Conservation (phyloP, 2,113 vertebrate genomes). For the Odontophorus gujanensis region DNA sequence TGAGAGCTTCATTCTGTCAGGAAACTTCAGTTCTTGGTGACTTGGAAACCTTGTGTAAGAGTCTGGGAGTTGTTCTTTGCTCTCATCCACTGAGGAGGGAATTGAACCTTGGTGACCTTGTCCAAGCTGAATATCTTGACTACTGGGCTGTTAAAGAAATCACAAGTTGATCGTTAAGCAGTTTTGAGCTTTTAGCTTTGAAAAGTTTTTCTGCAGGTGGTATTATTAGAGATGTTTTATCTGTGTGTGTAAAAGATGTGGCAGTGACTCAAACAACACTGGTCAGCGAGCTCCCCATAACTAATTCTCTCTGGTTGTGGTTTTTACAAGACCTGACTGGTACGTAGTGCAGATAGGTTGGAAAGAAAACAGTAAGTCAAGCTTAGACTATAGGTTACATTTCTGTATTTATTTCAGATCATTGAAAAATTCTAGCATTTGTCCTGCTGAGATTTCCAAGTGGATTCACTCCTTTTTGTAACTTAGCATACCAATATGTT, state of each 20-base stretch:
- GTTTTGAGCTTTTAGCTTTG: background rate
- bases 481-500: background rate
- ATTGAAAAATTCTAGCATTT: background rate
- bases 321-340: background rate
- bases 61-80: background rate
- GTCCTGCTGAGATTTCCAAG: background rate
- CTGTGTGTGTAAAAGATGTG: background rate
- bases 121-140: background rate
- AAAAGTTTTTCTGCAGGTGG: background rate
- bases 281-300: background rate
- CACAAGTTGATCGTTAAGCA: background rate
- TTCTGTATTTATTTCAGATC: background rate
- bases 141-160: background rate
- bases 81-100: background rate
- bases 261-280: background rate
- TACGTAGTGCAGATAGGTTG: background rate
- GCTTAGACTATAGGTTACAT: background rate
- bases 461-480: background rate
- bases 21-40: background rate
- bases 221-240: background rate
- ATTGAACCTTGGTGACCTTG: background rate
- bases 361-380: background rate
- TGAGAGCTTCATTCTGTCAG: background rate
- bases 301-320: background rate
- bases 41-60: background rate